Evolutionary conservation across 1,140 invertebrate genomes (phyloP), one percentile per base, ranked within the genome.

Genomic region (Panulirus ornatus): DNA sequence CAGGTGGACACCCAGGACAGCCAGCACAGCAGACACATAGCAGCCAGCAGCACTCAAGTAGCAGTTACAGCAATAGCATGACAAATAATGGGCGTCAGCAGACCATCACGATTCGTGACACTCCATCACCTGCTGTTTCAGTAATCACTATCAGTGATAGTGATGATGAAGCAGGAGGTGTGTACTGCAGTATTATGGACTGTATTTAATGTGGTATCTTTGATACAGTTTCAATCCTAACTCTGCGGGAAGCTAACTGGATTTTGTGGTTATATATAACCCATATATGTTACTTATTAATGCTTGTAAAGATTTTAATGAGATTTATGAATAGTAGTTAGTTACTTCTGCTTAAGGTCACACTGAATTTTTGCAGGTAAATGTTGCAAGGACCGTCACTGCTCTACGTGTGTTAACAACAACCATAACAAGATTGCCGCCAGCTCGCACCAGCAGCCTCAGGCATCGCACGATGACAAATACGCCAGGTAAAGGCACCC

Each of bases 101-200:
- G 51, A 98, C 97, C 1, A 98, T 98, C 91, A 97, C 97, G 27
- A 98, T 98, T 88, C 96, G 96, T 78, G 97, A 98, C 93, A 98
- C 98, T 22, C 98, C 98, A 5, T 98, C 97, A 27, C 98, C 98
- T 5, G 96, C 97, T 71, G 97, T 98, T n/a, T 98, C 98, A 76
- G 97, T 99, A 88, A 99, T 99, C 92, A 99, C 98, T 30, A 99
- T 99, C 93, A 99, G 98, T 51, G 98, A 99, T 93, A 98, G 98
- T 93, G 98, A 99, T 93, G 98, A 99, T 93, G 98, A 99, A 93
- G 94, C 95, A 27, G 95, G 82, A 66, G 88, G 88, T 85, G 36
- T 51, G 75, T 22, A 8, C 6, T 34, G 19, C 22, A 63, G 16
- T 66, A 63, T 83, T 79, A 8, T 42, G n/a, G n/a, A 44, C 27